Evolutionary conservation across 2,113 vertebrate genomes (phyloP).

Genomic region (Oncorhynchus tshawytscha): DNA sequence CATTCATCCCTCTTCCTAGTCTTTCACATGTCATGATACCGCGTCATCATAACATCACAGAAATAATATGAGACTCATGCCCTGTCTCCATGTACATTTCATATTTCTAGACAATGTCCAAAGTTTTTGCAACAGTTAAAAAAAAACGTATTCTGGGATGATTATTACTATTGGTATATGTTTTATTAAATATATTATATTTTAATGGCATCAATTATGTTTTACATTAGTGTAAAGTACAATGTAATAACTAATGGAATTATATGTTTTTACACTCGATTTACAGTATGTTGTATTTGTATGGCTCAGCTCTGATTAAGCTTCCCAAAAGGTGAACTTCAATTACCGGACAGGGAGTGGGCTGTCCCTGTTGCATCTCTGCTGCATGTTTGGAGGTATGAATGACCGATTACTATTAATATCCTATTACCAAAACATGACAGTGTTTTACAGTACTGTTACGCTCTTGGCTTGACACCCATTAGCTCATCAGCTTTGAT

Average conservation of each 20-base stretch:
- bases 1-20: neutral
- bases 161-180: too few species aligned
- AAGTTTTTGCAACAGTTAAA: too few species aligned
- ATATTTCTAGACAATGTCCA: too few species aligned
- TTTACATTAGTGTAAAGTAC: too few species aligned
- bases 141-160: too few species aligned
- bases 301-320: conserved; percentile 85
- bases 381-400: conserved; percentile 87
- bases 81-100: too few species aligned
- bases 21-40: neutral
- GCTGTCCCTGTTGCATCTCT: conserved; percentile 90
- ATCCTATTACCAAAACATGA: too few species aligned
- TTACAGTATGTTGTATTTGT: conserved; percentile 7
- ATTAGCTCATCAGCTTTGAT: neutral
- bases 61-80: too few species aligned
- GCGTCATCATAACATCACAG: neutral
- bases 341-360: conserved; percentile 88
- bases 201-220: too few species aligned
- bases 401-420: conserved; percentile 55
- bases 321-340: conserved; percentile 91
- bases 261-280: too few species aligned
- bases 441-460: too few species aligned
- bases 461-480: neutral
- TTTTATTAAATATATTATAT: too few species aligned
- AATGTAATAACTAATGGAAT: neutral